phyloP scores from a whole-genome alignment of 2,797 vertebrate species.

The Oophaga sylvatica region DNA sequence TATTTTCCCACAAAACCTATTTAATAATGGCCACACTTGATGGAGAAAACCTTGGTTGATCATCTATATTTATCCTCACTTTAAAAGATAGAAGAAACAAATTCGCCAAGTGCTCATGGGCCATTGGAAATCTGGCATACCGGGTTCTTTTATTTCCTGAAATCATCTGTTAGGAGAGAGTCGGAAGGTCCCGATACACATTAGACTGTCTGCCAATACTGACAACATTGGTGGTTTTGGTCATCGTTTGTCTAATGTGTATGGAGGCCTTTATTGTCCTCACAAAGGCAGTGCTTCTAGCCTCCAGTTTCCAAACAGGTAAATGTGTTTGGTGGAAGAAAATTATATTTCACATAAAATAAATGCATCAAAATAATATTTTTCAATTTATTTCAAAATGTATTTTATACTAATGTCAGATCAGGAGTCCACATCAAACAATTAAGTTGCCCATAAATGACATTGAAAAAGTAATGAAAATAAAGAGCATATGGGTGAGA shows the following conservation, averaged over 20 bases:
- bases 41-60: not conserved
- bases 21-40: not conserved
- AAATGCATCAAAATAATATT: slow-evolving; percentile 49
- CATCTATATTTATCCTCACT: not conserved
- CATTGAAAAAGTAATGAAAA: slow-evolving; percentile 55
- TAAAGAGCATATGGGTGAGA: slow-evolving; percentile 55
- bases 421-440: slow-evolving; percentile 53
- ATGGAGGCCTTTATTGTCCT: not conserved
- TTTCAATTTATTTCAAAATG: not conserved
- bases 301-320: not conserved
- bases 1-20: not conserved
- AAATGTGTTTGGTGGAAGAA: not conserved
- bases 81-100: not conserved
- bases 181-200: no score
- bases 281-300: not conserved
- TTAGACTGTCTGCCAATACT: no score
- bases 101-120: no score
- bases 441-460: slow-evolving; percentile 54
- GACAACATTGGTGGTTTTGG: no score
- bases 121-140: no score
- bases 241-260: no score
- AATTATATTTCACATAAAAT: slow-evolving; percentile 26
- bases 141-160: no score
- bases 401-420: slow-evolving; percentile 29
- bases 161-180: no score